Evolutionary conservation across 2,888 invertebrate species (phyloP).

Genomic region (Parelbella ahira): DNA sequence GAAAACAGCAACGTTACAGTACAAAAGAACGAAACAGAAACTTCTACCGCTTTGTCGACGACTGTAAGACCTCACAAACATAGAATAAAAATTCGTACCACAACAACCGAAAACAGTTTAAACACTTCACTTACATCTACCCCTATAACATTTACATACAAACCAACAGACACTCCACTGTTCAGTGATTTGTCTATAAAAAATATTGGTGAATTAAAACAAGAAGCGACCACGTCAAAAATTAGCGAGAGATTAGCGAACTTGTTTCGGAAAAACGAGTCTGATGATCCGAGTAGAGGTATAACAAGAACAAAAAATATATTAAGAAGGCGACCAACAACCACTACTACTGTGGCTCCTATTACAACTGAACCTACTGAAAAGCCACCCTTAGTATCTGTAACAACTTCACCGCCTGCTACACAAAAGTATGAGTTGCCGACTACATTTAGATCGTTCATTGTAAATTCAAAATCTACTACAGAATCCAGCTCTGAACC

Average conservation of each 20-base stretch:
- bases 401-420: constrained; percentile 27
- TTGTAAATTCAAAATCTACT: constrained; percentile 69
- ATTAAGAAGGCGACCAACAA: constrained; percentile 61
- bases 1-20: constrained; percentile 41
- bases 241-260: constrained; percentile 53
- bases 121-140: constrained; percentile 40
- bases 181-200: constrained; percentile 46
- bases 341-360: constrained; percentile 63
- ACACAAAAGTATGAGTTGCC: constrained; percentile 37
- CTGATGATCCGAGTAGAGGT: constrained; percentile 46
- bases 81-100: constrained; percentile 65
- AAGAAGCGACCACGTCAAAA: constrained; percentile 43
- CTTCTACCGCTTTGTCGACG: constrained; percentile 33
- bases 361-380: constrained; percentile 35
- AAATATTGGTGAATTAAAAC: constrained; percentile 36
- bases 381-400: constrained; percentile 28
- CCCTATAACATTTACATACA: constrained; percentile 33
- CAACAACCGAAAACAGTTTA: constrained; percentile 57
- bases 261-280: constrained; percentile 49
- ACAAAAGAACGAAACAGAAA: constrained; percentile 51
- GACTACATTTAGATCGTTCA: constrained; percentile 47
- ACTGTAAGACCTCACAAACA: constrained; percentile 49
- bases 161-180: constrained; percentile 52
- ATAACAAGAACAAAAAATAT: constrained; percentile 54
- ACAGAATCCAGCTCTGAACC: constrained; percentile 60